Evolutionary conservation across 1,140 invertebrate genomes (phyloP).

Genomic region (Oncopodura yosiiana): DNA sequence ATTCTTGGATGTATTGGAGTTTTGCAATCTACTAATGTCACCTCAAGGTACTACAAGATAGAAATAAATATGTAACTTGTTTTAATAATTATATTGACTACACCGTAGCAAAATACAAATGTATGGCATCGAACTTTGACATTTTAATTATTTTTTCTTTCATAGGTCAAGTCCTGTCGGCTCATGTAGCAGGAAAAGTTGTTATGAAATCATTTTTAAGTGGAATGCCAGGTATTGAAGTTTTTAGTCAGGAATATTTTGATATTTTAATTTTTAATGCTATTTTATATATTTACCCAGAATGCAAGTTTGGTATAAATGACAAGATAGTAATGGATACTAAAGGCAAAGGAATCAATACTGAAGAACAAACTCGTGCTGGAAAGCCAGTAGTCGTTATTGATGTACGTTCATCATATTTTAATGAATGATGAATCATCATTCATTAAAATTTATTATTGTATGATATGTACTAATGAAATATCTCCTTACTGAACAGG

Average conservation of each 20-base stretch:
- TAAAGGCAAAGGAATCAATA: slow-evolving; percentile 49
- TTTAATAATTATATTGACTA: neutral
- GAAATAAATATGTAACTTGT: no score
- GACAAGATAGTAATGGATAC: slow-evolving; percentile 95
- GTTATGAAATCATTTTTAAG: slow-evolving; percentile 99
- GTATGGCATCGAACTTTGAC: neutral
- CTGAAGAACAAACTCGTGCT: slow-evolving; percentile 75
- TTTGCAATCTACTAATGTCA: slow-evolving; percentile 98
- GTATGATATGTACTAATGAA: no score
- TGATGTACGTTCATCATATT: no score
- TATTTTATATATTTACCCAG: no score
- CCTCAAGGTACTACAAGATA: slow-evolving; percentile 86
- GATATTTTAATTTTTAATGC: neutral
- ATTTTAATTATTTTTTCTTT: slow-evolving; percentile 8
- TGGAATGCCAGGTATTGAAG: slow-evolving; percentile 98
- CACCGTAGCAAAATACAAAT: neutral
- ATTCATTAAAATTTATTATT: no score
- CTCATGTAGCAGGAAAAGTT: slow-evolving; percentile 98
- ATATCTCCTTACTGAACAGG: no score
- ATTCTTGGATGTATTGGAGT: slow-evolving; percentile 97
- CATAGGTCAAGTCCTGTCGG: slow-evolving; percentile 90
- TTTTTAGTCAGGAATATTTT: neutral
- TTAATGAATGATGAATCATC: no score
- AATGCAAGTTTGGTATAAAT: no score
- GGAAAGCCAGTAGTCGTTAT: slow-evolving; percentile 96